Evolutionary conservation across 30 jellyfish, hydroid and myxozoan genomes (phyloP).

Genomic region (Chrysaora quinquecirrha): DNA sequence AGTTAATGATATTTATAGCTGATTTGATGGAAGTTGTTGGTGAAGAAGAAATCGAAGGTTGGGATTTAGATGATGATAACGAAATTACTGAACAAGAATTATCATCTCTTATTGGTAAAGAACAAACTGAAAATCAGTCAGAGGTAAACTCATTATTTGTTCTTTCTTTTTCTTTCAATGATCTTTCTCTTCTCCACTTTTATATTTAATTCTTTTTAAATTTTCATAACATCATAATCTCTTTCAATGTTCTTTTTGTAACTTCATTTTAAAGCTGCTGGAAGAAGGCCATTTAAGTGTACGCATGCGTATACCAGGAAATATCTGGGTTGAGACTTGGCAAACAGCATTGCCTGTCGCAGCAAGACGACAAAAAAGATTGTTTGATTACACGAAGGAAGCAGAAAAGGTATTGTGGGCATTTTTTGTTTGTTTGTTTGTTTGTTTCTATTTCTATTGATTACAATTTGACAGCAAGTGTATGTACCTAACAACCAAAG

Average conservation of each 20-base stretch:
- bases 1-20: conserved; percentile 13
- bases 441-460: too few species aligned
- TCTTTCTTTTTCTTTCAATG: too few species aligned
- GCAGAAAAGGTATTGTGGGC: conserved; percentile 79
- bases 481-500: too few species aligned
- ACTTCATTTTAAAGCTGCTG: too few species aligned
- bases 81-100: conserved; percentile 47
- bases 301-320: conserved; percentile 98
- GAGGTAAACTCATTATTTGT: too few species aligned
- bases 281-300: conserved; percentile 89
- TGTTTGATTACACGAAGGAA: conserved; percentile 94
- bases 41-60: conserved; percentile 52
- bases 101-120: conserved; percentile 1
- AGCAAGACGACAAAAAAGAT: conserved; percentile 80
- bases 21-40: conserved; percentile 52
- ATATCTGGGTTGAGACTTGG: conserved; percentile 94
- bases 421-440: too few species aligned
- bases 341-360: conserved; percentile 76
- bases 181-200: too few species aligned
- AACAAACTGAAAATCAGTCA: conserved; percentile 16
- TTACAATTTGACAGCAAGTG: too few species aligned
- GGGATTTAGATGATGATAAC: conserved; percentile 72
- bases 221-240: too few species aligned
- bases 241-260: too few species aligned
- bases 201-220: too few species aligned